These are phyloP conservation scores for Laothoe populi DNA, from an alignment of 2,888 invertebrate species.

Conservation along the genomic window DNA sequence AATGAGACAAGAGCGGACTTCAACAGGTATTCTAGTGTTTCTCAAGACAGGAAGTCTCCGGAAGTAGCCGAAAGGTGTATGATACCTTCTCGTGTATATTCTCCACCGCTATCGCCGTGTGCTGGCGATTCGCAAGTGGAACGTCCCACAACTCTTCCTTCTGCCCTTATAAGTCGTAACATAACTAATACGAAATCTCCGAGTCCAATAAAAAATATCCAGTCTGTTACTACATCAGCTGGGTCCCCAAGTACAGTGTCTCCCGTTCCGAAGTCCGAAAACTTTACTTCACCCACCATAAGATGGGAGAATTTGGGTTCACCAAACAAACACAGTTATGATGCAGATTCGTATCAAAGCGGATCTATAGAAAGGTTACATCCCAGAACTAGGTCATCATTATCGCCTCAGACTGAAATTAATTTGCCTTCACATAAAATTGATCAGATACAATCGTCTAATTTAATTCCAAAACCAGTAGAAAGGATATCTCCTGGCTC, in stretches of 20 bases:
- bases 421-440: conserved; percentile 43
- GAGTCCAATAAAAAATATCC: conserved; percentile 73
- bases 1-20: conserved; percentile 65
- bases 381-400: conserved; percentile 52
- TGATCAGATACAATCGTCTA: conserved; percentile 50
- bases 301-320: conserved; percentile 62
- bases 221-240: conserved; percentile 60
- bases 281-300: conserved; percentile 51
- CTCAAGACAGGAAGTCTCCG: conserved; percentile 72
- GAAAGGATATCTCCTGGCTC: conserved; percentile 58
- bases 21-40: conserved; percentile 62
- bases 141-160: conserved; percentile 73
- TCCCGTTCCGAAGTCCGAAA: conserved; percentile 50
- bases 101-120: conserved; percentile 83
- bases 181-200: conserved; percentile 69
- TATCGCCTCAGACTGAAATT: conserved; percentile 57
- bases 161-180: conserved; percentile 68
- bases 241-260: conserved; percentile 40
- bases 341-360: conserved; percentile 43
- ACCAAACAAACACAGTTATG: conserved; percentile 51
- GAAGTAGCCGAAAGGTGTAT: conserved; percentile 68
- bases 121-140: conserved; percentile 84
- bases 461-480: conserved; percentile 46
- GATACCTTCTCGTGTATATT: conserved; percentile 76
- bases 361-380: conserved; percentile 53